phyloP scores from a whole-genome alignment of 2,888 invertebrate species.

The Epirrita christyi region DNA sequence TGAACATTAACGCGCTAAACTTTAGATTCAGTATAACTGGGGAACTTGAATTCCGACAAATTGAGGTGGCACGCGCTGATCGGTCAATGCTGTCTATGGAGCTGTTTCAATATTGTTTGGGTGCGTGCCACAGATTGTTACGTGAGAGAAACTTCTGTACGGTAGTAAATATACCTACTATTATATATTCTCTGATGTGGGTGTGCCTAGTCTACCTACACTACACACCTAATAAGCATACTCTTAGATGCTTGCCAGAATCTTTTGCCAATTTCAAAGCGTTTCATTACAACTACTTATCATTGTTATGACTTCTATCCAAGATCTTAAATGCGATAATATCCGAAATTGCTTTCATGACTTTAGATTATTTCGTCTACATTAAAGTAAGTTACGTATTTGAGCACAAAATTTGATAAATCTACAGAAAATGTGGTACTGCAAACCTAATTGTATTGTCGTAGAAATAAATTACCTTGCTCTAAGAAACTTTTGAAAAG shows the following conservation, averaged over 20 bases:
- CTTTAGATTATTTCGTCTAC: not conserved
- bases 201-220: conserved; percentile 38
- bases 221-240: conserved; percentile 15
- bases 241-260: conserved; percentile 11
- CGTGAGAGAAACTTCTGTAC: not conserved
- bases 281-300: conserved; percentile 10
- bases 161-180: not conserved
- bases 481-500: not conserved
- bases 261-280: conserved; percentile 15
- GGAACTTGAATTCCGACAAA: too few species aligned
- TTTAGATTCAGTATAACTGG: too few species aligned
- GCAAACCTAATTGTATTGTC: not conserved
- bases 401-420: not conserved
- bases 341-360: not conserved
- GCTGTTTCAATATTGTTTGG: not conserved
- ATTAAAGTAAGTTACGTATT: not conserved
- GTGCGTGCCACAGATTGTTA: not conserved
- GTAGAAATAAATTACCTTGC: not conserved
- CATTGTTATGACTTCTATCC: conserved; percentile 11
- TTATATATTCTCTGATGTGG: conserved; percentile 30
- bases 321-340: conserved; percentile 15
- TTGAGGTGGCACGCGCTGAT: too few species aligned
- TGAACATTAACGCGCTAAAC: too few species aligned
- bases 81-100: too few species aligned
- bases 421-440: not conserved